A percentile compares a stretch with the other conserved stretches of the same genome.
Conservation (phyloP, 2,888 invertebrate genomes). For the Operophtera brumata region DNA sequence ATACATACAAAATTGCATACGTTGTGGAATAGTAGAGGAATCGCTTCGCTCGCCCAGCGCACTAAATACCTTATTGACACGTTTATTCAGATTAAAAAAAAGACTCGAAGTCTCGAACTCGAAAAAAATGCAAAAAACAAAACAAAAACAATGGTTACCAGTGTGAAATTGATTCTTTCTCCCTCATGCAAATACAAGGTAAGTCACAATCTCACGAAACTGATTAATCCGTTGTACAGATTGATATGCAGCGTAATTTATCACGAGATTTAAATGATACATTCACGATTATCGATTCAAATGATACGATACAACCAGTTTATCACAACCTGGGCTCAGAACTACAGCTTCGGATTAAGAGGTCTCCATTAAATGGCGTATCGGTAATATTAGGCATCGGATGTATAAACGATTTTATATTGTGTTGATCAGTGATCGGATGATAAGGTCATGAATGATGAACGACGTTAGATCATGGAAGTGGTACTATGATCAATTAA, state of each 20-base stretch:
- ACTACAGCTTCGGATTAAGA: constrained; percentile 28
- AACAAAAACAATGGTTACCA: too few relatives aligned
- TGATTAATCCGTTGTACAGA: constrained; percentile 74
- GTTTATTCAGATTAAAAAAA: too few relatives aligned
- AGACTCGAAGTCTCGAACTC: too few relatives aligned
- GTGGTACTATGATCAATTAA: constrained; percentile 60
- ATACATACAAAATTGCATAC: too few relatives aligned
- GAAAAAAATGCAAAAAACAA: too few relatives aligned
- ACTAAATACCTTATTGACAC: too few relatives aligned
- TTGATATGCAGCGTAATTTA: constrained; percentile 74
- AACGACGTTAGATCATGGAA: constrained; percentile 57
- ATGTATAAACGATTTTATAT: constrained; percentile 75
- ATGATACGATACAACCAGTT: constrained; percentile 53
- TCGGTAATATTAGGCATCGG: constrained; percentile 70
- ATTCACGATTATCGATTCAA: constrained; percentile 70
- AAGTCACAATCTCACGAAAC: constrained; percentile 30
- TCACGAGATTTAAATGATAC: constrained; percentile 62
- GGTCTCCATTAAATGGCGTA: constrained; percentile 49
- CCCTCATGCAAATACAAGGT: too few relatives aligned
- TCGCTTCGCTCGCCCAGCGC: too few relatives aligned
- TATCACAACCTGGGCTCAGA: constrained; percentile 37
- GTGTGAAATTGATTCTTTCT: too few relatives aligned
- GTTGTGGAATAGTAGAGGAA: too few relatives aligned
- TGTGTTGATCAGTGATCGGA: constrained; percentile 65
- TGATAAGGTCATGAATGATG: constrained; percentile 73